Percentiles rank a stretch among this genome's conserved stretches.
These are phyloP conservation scores for Chaenocephalus aceratus DNA, from an alignment of 2,113 vertebrate species.

Conservation along the genomic window DNA sequence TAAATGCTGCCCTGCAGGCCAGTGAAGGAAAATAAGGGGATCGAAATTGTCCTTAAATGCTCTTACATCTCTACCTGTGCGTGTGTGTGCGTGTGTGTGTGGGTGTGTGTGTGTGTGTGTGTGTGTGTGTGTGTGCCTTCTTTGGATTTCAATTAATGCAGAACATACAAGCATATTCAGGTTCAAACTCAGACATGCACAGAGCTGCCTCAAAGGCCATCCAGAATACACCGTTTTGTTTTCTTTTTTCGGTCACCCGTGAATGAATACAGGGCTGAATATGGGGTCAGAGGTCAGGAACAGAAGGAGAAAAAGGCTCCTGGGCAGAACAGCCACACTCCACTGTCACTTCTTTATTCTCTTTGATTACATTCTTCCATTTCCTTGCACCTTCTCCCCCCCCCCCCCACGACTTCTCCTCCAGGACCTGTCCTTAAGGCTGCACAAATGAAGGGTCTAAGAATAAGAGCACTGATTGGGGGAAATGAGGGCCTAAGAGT, in stretches of 20 bases:
- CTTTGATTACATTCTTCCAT: conserved; percentile 60
- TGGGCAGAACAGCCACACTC: conserved; percentile 48
- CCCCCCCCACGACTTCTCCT: conserved; percentile 22
- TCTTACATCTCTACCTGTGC: conserved; percentile 8
- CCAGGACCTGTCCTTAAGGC: conserved; percentile 30
- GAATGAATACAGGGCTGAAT: conserved; percentile 37
- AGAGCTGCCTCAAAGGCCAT: conserved; percentile 26
- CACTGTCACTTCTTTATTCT: conserved; percentile 50
- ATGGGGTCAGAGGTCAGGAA: conserved; percentile 48
- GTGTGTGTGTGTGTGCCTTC: not conserved
- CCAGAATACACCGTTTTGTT: not conserved
- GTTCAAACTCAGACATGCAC: not conserved
- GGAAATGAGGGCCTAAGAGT: conserved; percentile 44
- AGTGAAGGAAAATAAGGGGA: conserved; percentile 5
- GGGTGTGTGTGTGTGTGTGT: too few species aligned
- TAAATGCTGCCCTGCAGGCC: conserved; percentile 1
- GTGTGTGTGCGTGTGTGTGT: not conserved
- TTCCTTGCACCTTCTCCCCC: conserved; percentile 36
- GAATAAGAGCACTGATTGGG: conserved; percentile 53
- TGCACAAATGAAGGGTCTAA: conserved; percentile 50
- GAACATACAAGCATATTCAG: not conserved
- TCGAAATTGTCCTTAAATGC: conserved; percentile 33
- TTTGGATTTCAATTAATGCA: not conserved
- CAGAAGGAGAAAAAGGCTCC: conserved; percentile 40
- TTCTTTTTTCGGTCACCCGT: not conserved